These are phyloP conservation scores for Bombyx mori DNA, from an alignment of 1,140 invertebrate species.

Conservation along the genomic window DNA sequence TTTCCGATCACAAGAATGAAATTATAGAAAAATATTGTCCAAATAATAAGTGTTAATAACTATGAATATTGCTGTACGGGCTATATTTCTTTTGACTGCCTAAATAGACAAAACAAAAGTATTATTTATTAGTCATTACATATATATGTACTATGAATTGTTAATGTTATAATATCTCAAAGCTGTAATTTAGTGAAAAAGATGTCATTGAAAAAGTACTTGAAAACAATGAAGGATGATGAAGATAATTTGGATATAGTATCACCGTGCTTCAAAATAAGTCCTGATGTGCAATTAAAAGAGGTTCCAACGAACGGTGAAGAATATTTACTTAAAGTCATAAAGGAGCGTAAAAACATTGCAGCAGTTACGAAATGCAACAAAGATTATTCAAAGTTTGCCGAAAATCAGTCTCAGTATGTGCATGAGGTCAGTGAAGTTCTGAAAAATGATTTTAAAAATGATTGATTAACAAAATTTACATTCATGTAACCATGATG, in stretches of 20 bases:
- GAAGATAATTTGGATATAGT: constrained; percentile 20
- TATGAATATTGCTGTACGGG: no score
- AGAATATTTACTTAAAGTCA: constrained; percentile 53
- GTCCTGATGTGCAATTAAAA: constrained; percentile 36
- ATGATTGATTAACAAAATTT: no score
- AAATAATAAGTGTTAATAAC: no score
- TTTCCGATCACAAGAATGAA: no score
- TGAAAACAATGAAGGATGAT: constrained; percentile 21
- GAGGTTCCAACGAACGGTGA: constrained; percentile 51
- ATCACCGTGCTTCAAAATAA: constrained; percentile 44
- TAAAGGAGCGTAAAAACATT: constrained; percentile 45
- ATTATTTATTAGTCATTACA: no score
- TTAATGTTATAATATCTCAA: no score
- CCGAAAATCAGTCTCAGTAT: constrained; percentile 46
- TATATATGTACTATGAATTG: no score
- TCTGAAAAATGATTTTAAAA: neutral
- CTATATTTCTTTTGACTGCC: no score
- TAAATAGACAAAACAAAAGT: no score
- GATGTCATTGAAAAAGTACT: constrained; percentile 23
- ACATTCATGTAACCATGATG: no score
- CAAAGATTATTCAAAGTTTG: constrained; percentile 38
- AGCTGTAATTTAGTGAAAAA: no score
- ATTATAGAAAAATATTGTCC: no score
- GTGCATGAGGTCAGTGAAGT: constrained; percentile 37
- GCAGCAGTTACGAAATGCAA: constrained; percentile 36